Percentiles rank a stretch among this genome's conserved stretches.
Evolutionary conservation across 2,113 vertebrate genomes (phyloP).

Genomic region (Grammomys dolichurus): DNA sequence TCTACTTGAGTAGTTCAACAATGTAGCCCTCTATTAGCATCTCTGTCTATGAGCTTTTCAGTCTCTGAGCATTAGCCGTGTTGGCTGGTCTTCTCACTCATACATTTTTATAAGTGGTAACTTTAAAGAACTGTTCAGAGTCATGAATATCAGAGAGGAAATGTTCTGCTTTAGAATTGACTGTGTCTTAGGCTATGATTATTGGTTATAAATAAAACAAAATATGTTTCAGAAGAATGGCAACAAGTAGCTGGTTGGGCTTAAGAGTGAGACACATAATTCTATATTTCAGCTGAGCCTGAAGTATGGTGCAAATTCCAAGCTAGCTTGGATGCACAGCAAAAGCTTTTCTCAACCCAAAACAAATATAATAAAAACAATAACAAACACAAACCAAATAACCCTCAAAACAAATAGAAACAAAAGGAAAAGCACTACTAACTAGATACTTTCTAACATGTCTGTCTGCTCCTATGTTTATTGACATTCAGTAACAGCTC

Average conservation of each 20-base stretch:
- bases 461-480: not conserved
- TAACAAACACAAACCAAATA: too few species aligned
- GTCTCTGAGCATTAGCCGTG: not conserved
- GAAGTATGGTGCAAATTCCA: not conserved
- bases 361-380: not conserved
- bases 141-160: not conserved
- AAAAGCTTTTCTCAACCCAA: not conserved
- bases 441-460: not conserved
- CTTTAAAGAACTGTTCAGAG: not conserved
- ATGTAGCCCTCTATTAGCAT: not conserved
- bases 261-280: not conserved
- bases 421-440: not conserved
- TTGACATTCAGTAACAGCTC: not conserved
- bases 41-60: not conserved
- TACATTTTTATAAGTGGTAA: not conserved
- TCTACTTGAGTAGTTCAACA: not conserved
- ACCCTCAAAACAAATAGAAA: not conserved
- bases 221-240: not conserved
- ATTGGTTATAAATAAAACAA: constrained; percentile 7
- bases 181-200: not conserved
- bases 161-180: not conserved
- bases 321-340: not conserved
- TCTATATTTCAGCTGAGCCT: not conserved
- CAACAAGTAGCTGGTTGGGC: not conserved
- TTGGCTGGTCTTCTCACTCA: not conserved